Evolutionary conservation across 2,797 vertebrate genomes (phyloP).

Genomic region (Netta rufina): DNA sequence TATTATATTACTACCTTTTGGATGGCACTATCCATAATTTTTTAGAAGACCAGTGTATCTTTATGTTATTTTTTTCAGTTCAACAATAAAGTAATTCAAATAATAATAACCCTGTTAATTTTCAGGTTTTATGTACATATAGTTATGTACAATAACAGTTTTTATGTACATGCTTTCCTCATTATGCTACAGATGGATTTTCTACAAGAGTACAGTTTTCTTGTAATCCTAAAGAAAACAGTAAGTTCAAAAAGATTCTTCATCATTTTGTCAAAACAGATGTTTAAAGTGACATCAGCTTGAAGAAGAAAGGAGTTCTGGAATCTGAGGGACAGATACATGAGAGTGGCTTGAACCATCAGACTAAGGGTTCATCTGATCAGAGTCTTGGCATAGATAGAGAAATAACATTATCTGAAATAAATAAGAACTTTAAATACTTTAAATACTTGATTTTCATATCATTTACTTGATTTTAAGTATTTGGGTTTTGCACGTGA

Average conservation of each 20-base stretch:
- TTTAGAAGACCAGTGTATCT: not conserved
- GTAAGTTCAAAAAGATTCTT: accelerated
- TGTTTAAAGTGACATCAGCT: not conserved
- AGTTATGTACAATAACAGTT: not conserved
- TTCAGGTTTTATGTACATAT: not conserved
- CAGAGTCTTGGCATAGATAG: not conserved
- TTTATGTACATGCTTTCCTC: not conserved
- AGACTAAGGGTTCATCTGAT: not conserved
- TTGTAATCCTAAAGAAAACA: not conserved
- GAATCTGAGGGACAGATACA: not conserved
- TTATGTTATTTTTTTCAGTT: not conserved
- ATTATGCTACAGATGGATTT: not conserved
- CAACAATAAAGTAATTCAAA: not conserved
- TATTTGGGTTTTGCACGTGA: not conserved
- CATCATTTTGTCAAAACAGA: not conserved
- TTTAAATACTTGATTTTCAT: not conserved
- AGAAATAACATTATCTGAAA: not conserved
- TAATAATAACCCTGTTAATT: not conserved
- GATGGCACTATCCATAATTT: not conserved
- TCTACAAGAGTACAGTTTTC: not conserved
- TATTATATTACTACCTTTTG: not conserved
- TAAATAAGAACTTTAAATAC: not conserved
- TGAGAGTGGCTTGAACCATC: not conserved
- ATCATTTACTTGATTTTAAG: not conserved
- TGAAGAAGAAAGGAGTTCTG: not conserved